phyloP scores from a whole-genome alignment of 2,113 vertebrate species.

The Origma solitaria region DNA sequence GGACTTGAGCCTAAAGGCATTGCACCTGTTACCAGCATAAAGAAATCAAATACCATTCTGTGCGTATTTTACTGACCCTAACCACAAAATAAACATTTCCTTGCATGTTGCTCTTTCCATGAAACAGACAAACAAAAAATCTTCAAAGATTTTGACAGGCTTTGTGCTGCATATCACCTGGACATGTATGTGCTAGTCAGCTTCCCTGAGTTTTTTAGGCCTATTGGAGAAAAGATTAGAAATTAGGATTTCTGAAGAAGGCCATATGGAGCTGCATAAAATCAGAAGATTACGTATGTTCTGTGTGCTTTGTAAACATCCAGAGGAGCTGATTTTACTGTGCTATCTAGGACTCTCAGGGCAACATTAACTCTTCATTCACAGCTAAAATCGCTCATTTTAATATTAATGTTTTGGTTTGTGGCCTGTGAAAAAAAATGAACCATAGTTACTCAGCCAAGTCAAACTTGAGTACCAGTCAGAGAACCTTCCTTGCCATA shows the following conservation, averaged over 20 bases:
- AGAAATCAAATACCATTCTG: constrained; percentile 23
- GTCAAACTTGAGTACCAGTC: not conserved
- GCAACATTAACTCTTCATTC: not conserved
- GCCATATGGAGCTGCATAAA: not conserved
- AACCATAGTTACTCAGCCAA: not conserved
- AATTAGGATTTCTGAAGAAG: not conserved
- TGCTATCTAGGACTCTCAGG: not conserved
- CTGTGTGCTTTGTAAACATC: not conserved
- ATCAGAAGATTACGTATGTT: not conserved
- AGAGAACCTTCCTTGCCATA: not conserved
- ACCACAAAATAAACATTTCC: not conserved
- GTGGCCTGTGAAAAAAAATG: not conserved
- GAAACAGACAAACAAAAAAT: not conserved
- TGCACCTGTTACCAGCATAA: not conserved
- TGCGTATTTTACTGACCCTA: not conserved
- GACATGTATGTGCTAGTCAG: not conserved
- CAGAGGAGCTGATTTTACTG: not conserved
- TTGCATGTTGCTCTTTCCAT: not conserved
- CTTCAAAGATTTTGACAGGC: not conserved
- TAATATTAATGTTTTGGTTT: not conserved
- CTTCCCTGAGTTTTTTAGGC: not conserved
- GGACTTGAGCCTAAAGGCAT: constrained; percentile 10
- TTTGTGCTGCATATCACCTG: not conserved
- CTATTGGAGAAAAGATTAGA: not conserved
- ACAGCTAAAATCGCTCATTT: not conserved